phyloP scores from a whole-genome alignment of 37 sponge, comb jelly and placozoan genomes.

The Chondrosia reniformis region DNA sequence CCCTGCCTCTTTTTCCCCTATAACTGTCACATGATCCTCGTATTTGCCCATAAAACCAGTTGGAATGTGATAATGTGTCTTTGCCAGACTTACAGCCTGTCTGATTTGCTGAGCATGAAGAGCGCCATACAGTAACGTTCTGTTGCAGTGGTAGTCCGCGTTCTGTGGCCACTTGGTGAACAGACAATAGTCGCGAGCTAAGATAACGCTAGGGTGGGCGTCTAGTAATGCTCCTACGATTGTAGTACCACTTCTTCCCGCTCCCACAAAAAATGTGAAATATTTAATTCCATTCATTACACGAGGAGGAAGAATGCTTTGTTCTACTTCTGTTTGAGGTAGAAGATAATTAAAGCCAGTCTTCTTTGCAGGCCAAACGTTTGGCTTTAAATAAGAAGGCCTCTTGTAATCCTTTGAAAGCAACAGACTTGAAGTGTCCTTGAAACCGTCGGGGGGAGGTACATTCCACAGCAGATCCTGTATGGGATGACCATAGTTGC shows the following conservation, averaged over 20 bases:
- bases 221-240: constrained; percentile 12
- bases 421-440: too few species aligned
- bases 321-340: too few species aligned
- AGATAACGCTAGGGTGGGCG: constrained; percentile 13
- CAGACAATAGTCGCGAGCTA: constrained; percentile 4
- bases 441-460: too few species aligned
- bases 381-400: too few species aligned
- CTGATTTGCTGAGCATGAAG: too few species aligned
- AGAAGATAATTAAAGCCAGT: too few species aligned
- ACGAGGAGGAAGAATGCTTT: too few species aligned
- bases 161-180: constrained; percentile 1
- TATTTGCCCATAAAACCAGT: not conserved
- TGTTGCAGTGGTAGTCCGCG: constrained; percentile 2
- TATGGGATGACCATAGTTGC: too few species aligned
- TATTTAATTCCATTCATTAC: not conserved
- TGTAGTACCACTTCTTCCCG: not conserved
- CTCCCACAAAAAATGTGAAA: constrained; percentile 9
- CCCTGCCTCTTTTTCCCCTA: not conserved
- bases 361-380: too few species aligned
- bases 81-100: too few species aligned
- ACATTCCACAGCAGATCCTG: too few species aligned
- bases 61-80: not conserved
- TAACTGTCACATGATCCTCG: not conserved
- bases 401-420: too few species aligned
- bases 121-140: constrained; percentile 8